Conservation (phyloP, 2,888 invertebrate species). For the Tromatobia lineatoria region DNA sequence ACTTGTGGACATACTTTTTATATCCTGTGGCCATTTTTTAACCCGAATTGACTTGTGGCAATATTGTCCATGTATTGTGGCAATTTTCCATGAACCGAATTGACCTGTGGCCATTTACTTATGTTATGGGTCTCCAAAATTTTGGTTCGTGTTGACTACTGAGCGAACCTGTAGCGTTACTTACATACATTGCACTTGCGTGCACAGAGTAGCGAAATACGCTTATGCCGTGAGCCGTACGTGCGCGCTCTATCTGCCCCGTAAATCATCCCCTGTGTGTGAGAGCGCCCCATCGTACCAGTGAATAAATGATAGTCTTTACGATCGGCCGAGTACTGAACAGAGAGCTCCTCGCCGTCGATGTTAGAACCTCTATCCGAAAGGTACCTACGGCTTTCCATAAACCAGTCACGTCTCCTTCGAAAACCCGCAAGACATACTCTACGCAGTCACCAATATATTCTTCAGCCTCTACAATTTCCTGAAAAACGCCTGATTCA, state of each 20-base stretch:
- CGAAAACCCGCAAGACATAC: conserved; percentile 62
- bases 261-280: conserved; percentile 71
- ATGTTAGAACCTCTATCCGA: conserved; percentile 48
- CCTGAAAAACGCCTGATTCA: conserved; percentile 30
- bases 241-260: conserved; percentile 67
- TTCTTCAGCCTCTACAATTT: conserved; percentile 12
- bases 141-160: conserved; percentile 18
- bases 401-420: conserved; percentile 72
- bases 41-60: too few relatives aligned
- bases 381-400: conserved; percentile 69
- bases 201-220: conserved; percentile 57
- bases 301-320: conserved; percentile 75
- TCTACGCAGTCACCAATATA: conserved; percentile 10
- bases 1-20: too few relatives aligned
- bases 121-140: too few relatives aligned
- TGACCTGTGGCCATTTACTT: too few relatives aligned
- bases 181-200: conserved; percentile 21
- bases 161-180: conserved; percentile 57
- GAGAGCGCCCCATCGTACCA: conserved; percentile 58
- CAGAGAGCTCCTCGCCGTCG: conserved; percentile 40
- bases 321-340: conserved; percentile 66
- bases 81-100: too few relatives aligned
- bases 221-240: conserved; percentile 65
- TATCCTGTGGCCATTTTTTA: too few relatives aligned
- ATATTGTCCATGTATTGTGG: too few relatives aligned